phyloP scores from a whole-genome alignment of 1,140 invertebrate genomes.

The Thrips palmi region DNA sequence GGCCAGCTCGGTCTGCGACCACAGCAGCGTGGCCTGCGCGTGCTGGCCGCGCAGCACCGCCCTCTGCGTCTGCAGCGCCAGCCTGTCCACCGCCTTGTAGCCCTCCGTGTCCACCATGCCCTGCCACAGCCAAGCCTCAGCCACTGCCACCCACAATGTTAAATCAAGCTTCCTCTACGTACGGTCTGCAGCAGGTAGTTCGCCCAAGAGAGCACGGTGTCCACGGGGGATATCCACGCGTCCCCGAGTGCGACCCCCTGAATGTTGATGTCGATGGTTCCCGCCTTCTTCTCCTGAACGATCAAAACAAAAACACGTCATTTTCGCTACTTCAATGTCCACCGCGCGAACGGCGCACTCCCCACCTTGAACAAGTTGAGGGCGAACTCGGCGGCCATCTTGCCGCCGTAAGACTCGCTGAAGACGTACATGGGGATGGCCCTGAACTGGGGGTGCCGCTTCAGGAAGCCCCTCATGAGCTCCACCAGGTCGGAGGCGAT shows the following conservation, averaged over 20 bases:
- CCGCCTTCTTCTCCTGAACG: constrained; percentile 28
- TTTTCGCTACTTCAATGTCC: too few relatives aligned
- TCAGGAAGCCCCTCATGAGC: constrained; percentile 31
- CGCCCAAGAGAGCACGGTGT: constrained; percentile 61
- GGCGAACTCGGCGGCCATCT: constrained; percentile 40
- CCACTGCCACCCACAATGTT: too few relatives aligned
- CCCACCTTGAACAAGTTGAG: constrained; percentile 21
- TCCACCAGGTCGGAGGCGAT: constrained; percentile 46
- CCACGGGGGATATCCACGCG: constrained; percentile 73
- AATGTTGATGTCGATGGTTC: too few relatives aligned
- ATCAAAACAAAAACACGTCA: too few relatives aligned
- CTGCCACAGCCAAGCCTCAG: too few relatives aligned
- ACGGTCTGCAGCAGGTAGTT: constrained; percentile 50
- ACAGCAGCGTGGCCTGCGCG: too few relatives aligned
- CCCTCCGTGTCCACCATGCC: constrained; percentile 42
- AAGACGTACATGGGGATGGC: constrained; percentile 42
- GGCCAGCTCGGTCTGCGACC: too few relatives aligned
- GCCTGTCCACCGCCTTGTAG: too few relatives aligned
- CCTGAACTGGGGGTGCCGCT: constrained; percentile 28
- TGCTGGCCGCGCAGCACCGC: too few relatives aligned
- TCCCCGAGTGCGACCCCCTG: constrained; percentile 63
- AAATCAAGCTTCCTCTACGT: too few relatives aligned
- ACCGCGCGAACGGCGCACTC: too few relatives aligned
- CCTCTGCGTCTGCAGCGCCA: too few relatives aligned
- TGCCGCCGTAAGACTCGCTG: constrained; percentile 47